A percentile compares a stretch with the other conserved stretches of the same genome.
Evolutionary conservation across 2,797 vertebrate genomes (phyloP).

Genomic region (Danio kyathit): DNA sequence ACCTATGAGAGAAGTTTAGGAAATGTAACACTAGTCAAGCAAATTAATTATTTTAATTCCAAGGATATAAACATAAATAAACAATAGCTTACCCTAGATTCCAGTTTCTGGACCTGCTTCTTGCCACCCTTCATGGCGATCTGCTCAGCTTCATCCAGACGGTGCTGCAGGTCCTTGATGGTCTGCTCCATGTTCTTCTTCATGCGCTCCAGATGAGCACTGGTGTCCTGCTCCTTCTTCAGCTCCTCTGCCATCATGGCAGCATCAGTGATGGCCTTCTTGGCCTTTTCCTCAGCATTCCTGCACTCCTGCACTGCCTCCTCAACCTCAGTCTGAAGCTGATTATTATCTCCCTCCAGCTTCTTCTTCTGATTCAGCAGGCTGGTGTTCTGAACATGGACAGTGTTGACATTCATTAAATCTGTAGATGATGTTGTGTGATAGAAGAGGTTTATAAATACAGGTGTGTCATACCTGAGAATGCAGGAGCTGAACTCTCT

Average conservation of each 20-base stretch:
- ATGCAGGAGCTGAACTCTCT: slow-evolving; percentile 90
- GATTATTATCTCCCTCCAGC: slow-evolving; percentile 77
- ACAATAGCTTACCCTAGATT: slow-evolving; percentile 69
- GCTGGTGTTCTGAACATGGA: slow-evolving; percentile 78
- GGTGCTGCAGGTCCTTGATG: slow-evolving; percentile 77
- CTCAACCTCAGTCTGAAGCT: slow-evolving; percentile 84
- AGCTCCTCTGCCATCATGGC: slow-evolving; percentile 83
- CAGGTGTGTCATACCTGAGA: slow-evolving; percentile 78
- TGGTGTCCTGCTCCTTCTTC: slow-evolving; percentile 83
- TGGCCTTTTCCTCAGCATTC: slow-evolving; percentile 87
- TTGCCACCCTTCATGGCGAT: slow-evolving; percentile 80
- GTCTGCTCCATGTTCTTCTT: slow-evolving; percentile 83
- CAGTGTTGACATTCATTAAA: not conserved
- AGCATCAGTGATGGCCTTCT: slow-evolving; percentile 85
- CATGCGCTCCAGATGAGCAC: slow-evolving; percentile 80
- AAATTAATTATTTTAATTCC: too few relatives aligned
- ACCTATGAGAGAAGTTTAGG: slow-evolving; percentile 37
- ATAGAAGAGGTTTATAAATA: slow-evolving; percentile 48
- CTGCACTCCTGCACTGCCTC: slow-evolving; percentile 84
- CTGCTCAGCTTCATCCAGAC: slow-evolving; percentile 77
- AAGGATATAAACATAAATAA: too few relatives aligned
- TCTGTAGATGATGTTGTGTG: not conserved
- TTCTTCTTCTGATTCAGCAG: slow-evolving; percentile 89
- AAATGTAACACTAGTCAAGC: too few relatives aligned
- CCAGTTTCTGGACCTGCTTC: slow-evolving; percentile 82